Evolutionary conservation across 2,797 vertebrate genomes (phyloP).

Genomic region (Pempheris klunzingeri): DNA sequence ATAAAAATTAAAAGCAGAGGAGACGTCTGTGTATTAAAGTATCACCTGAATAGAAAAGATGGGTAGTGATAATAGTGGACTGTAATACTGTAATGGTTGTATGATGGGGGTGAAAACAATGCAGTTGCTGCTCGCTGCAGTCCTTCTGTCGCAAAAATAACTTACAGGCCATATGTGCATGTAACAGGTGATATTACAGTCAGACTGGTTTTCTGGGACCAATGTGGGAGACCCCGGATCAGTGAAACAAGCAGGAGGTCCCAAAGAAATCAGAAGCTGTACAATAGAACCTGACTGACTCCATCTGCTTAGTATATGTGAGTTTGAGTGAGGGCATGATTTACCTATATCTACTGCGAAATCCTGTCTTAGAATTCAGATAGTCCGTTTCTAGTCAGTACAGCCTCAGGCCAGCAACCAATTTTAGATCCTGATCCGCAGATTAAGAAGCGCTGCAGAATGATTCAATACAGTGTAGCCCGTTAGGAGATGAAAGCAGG

Average conservation of each 20-base stretch:
- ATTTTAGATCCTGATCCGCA: slow-evolving; percentile 9
- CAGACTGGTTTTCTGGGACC: background rate
- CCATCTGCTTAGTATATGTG: background rate
- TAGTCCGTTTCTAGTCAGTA: slow-evolving; percentile 43
- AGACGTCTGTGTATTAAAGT: slow-evolving; percentile 2
- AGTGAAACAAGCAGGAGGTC: slow-evolving; percentile 13
- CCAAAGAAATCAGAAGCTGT: slow-evolving; percentile 5
- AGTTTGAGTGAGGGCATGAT: background rate
- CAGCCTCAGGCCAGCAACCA: slow-evolving; percentile 1
- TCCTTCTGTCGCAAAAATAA: slow-evolving; percentile 30
- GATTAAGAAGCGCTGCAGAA: slow-evolving; percentile 45
- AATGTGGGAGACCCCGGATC: too few relatives aligned
- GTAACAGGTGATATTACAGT: slow-evolving; percentile 33
- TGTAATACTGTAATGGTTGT: slow-evolving; percentile 25
- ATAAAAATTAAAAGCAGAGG: slow-evolving; percentile 25
- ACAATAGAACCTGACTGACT: slow-evolving; percentile 23
- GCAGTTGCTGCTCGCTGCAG: slow-evolving; percentile 31
- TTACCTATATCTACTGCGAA: background rate
- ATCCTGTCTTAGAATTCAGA: background rate
- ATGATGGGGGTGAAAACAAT: slow-evolving; percentile 30
- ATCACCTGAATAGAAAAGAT: slow-evolving; percentile 25
- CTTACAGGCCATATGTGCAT: slow-evolving; percentile 7
- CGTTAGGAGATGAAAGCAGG: slow-evolving; percentile 23
- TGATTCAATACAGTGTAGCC: slow-evolving; percentile 41
- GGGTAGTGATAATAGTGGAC: slow-evolving; percentile 7